Conservation (phyloP, 2,888 invertebrate genomes). For the Seira ritae region DNA sequence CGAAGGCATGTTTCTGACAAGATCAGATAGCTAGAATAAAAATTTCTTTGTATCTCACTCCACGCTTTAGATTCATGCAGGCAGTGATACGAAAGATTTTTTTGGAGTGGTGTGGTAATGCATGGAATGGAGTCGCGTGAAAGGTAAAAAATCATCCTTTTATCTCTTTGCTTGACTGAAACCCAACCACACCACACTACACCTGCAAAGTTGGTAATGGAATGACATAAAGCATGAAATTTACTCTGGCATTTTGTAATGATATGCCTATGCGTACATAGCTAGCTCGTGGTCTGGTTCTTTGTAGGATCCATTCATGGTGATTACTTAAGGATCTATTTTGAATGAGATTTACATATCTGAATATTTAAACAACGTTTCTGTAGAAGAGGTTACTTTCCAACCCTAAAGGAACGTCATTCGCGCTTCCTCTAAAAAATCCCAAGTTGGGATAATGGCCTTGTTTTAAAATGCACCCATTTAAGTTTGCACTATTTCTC, state of each 20-base stretch:
- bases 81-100: no score
- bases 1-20: not conserved
- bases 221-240: constrained; percentile 20
- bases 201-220: not conserved
- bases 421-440: no score
- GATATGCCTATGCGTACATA: no score
- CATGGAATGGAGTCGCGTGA: not conserved
- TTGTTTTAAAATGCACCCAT: no score
- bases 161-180: not conserved
- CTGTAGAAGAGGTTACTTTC: no score
- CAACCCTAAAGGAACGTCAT: no score
- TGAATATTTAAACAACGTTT: not conserved
- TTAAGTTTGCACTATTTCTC: no score
- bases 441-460: no score
- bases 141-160: not conserved
- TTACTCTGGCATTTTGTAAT: constrained; percentile 17
- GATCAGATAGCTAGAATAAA: not conserved
- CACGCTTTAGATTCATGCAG: not conserved
- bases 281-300: not conserved
- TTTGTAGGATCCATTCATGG: not conserved
- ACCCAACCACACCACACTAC: no score
- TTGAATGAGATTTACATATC: not conserved
- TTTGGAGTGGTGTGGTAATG: no score
- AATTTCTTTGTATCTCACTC: not conserved
- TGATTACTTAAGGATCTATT: not conserved